phyloP scores from a whole-genome alignment of 2,113 vertebrate species.

The Halichoeres trimaculatus region DNA sequence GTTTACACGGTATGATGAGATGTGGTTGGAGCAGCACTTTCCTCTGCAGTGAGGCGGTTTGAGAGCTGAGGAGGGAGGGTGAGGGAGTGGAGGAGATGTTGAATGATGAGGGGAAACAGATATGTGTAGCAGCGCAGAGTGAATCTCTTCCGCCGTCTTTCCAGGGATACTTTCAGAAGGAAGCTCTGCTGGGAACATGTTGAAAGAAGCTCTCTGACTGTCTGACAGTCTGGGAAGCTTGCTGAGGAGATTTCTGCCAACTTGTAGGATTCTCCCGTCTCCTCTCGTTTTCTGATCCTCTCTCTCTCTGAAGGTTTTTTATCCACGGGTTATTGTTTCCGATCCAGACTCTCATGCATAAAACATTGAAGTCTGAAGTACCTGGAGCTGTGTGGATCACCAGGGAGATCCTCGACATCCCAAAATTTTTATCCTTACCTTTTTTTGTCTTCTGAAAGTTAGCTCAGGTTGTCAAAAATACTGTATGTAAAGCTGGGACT shows the following conservation, averaged over 20 bases:
- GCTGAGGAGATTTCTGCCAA: conserved; percentile 60
- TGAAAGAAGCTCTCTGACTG: conserved; percentile 50
- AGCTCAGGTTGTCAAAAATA: conserved; percentile 31
- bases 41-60: conserved; percentile 11
- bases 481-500: background rate
- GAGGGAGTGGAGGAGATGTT: conserved; percentile 15
- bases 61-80: conserved; percentile 19
- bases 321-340: conserved; percentile 43
- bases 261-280: conserved; percentile 41
- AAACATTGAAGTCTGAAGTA: conserved; percentile 61
- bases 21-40: conserved; percentile 21
- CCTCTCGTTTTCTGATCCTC: conserved; percentile 27
- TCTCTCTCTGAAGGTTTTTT: conserved; percentile 15
- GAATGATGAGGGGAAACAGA: background rate
- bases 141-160: conserved; percentile 27
- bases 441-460: conserved; percentile 56
- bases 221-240: conserved; percentile 31
- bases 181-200: conserved; percentile 42
- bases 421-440: conserved; percentile 44
- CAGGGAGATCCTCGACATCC: conserved; percentile 46
- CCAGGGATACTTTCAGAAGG: conserved; percentile 32
- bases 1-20: conserved; percentile 33
- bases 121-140: background rate
- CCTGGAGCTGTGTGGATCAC: conserved; percentile 24
- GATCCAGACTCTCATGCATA: conserved; percentile 62